Conservation (phyloP, 2,888 invertebrate genomes). For the Drosophila dives region DNA sequence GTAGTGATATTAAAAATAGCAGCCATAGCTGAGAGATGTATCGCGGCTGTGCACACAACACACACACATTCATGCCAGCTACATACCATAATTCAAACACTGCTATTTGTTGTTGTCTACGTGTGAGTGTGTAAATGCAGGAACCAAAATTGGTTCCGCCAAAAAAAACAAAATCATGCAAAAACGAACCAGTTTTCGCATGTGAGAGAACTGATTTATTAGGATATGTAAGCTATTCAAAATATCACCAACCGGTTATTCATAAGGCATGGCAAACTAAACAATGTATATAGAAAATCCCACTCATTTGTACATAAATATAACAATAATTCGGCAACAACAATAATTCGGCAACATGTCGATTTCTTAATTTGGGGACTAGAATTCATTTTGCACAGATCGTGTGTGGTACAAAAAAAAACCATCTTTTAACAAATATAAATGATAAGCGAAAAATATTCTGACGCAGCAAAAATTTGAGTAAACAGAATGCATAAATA, state of each 20-base stretch:
- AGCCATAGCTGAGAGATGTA: slow-evolving; percentile 9
- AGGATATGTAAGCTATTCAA: slow-evolving; percentile 34
- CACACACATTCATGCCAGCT: slow-evolving; percentile 11
- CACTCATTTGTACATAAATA: not conserved
- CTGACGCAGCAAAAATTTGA: slow-evolving; percentile 32
- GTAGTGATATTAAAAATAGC: slow-evolving; percentile 64
- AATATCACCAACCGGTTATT: slow-evolving; percentile 32
- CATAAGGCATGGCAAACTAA: slow-evolving; percentile 1
- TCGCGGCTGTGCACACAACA: slow-evolving; percentile 18
- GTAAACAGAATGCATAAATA: slow-evolving; percentile 6
- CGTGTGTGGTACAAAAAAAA: not conserved
- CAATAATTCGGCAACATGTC: slow-evolving; percentile 36
- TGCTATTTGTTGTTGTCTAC: not conserved
- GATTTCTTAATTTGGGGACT: not conserved
- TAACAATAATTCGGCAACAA: too few species aligned
- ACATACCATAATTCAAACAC: not conserved
- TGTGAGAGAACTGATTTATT: slow-evolving; percentile 36
- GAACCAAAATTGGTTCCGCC: slow-evolving; percentile 35
- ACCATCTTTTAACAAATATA: not conserved
- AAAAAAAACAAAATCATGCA: not conserved
- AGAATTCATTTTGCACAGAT: slow-evolving; percentile 15
- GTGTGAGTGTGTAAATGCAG: slow-evolving; percentile 24
- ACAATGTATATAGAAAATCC: slow-evolving; percentile 6
- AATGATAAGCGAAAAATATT: slow-evolving; percentile 6
- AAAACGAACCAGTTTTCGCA: slow-evolving; percentile 39